These are phyloP conservation scores for Eriocheir sinensis DNA, from an alignment of 1,140 invertebrate species.

Conservation along the genomic window DNA sequence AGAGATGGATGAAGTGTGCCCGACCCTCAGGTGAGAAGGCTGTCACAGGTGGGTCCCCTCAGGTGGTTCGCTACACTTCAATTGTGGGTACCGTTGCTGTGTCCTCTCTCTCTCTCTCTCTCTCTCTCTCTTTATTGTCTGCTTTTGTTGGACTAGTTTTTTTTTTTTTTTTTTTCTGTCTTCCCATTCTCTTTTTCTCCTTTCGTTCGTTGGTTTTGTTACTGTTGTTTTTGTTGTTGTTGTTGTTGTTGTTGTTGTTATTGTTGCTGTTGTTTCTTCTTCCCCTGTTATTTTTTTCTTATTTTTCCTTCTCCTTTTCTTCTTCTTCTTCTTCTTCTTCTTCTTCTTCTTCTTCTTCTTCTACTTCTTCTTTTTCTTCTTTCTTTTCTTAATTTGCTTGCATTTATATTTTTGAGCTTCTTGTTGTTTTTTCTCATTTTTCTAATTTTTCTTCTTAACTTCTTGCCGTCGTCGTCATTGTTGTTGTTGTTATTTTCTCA, in stretches of 20 bases:
- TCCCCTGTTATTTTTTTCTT: not conserved
- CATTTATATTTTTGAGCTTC: no score
- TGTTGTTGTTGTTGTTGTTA: no score
- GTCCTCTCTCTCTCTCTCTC: conserved; percentile 10
- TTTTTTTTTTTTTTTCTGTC: no score
- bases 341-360: not conserved
- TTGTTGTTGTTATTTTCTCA: no score
- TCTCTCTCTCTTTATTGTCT: not conserved
- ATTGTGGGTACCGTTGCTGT: not conserved
- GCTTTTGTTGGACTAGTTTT: not conserved
- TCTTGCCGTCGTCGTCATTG: no score
- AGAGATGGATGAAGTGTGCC: not conserved
- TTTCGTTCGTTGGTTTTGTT: not conserved
- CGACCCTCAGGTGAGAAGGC: not conserved
- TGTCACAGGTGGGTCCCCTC: not conserved
- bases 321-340: not conserved
- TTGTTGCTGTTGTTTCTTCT: no score
- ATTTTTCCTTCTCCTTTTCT: not conserved
- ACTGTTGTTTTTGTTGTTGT: no score
- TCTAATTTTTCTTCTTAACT: no score
- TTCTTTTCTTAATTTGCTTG: no score
- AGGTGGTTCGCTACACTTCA: not conserved
- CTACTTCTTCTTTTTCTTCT: not conserved
- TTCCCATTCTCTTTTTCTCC: no score
- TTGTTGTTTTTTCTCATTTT: no score